These are phyloP conservation scores for Hippasteria phrygiana DNA, from an alignment of 53 echinoderm and acorn worm genomes.

Conservation along the genomic window DNA sequence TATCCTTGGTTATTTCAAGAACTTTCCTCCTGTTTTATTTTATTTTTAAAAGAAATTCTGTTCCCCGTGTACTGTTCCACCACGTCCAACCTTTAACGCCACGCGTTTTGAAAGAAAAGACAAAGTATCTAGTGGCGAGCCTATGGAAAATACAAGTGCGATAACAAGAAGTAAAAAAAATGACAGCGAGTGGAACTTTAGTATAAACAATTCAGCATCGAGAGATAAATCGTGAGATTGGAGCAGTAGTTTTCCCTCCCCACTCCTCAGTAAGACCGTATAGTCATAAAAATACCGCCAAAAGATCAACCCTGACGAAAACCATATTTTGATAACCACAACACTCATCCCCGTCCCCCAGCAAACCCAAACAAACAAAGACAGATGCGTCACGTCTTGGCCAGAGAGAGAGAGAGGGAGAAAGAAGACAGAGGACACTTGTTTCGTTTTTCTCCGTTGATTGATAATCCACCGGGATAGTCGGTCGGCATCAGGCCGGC, in stretches of 20 bases:
- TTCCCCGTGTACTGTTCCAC: no score
- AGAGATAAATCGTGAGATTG: conserved; percentile 16
- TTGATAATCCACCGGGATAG: conserved; percentile 41
- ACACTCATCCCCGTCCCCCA: conserved; percentile 16
- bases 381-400: neutral
- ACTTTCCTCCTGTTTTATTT: no score
- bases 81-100: no score
- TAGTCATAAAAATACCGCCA: conserved; percentile 14
- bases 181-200: neutral
- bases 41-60: no score
- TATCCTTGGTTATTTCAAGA: no score
- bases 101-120: neutral
- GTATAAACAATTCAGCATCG: neutral
- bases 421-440: conserved; percentile 41
- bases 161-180: neutral
- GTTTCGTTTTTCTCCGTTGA: conserved; percentile 46
- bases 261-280: neutral
- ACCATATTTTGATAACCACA: conserved; percentile 40
- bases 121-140: neutral
- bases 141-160: neutral
- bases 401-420: neutral
- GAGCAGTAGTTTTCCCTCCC: neutral
- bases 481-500: neutral
- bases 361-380: conserved; percentile 38
- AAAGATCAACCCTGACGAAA: neutral